Percentiles rank a stretch among this genome's conserved stretches.
phyloP scores from a whole-genome alignment of 2,113 vertebrate genomes.

The Drymodes brunneopygia region DNA sequence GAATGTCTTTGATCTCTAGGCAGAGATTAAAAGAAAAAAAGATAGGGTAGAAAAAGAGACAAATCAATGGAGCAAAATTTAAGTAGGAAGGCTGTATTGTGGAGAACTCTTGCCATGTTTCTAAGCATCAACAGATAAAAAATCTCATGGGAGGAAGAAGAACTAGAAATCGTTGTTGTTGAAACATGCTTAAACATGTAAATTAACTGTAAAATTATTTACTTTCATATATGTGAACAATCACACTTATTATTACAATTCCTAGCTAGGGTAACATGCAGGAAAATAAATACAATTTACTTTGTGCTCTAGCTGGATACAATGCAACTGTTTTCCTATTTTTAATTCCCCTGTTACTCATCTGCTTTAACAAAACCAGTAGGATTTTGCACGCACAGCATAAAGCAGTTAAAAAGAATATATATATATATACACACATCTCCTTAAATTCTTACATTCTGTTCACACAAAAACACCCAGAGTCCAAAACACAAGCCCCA shows the following conservation, averaged over 20 bases:
- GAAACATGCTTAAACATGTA: neutral
- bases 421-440: neutral
- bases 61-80: neutral
- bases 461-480: neutral
- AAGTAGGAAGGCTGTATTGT: neutral
- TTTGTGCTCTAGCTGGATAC: neutral
- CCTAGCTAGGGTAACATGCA: neutral
- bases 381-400: neutral
- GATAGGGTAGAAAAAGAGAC: neutral
- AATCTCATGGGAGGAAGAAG: neutral
- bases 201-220: neutral
- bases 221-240: neutral
- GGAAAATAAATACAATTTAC: neutral
- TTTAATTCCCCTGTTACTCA: neutral
- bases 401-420: neutral
- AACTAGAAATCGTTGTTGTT: neutral
- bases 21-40: neutral
- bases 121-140: neutral
- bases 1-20: conserved; percentile 25
- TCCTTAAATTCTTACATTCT: neutral
- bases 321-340: neutral
- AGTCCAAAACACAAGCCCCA: neutral
- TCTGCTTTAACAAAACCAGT: neutral
- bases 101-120: neutral
- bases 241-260: neutral